Base-by-base conservation (phyloP, 2,888 invertebrate species). In the Taenaris catops region DNA sequence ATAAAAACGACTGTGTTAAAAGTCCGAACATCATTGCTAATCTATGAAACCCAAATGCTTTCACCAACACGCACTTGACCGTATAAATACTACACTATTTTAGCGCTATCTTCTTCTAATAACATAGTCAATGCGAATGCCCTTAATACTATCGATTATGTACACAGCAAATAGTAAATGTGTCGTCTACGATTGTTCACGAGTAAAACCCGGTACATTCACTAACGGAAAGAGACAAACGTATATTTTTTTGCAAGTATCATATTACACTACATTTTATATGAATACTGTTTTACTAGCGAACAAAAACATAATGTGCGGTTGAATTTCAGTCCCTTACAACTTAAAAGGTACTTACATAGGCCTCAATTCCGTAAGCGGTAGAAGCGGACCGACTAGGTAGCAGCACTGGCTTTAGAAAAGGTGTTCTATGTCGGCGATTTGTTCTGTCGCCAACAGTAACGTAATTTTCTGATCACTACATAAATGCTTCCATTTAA, bases 341-440 rank as follows among this genome's bases (percentile, higher is more conserved):
- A 35, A 33, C 28, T 25, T 32, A 32, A 32, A 31, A 25, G 32
- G 37, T 41, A 44, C 44, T 44, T 11, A 44, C 44, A 41, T 32
- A 38, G 34, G 27, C 21, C 25, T 35, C 20, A 21, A 38, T 41
- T 41, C 29, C 33, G 34, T 41, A 34, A 48, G 28, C 41, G 37
- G 27, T 40, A 42, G 36, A 43, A 46, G 41, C 44, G 34, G 39
- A 33, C 38, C 29, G 47, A 53, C 54, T 55, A 46, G 52, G 57
- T 55, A 51, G 56, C 49, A 29, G 46, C 36, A 55, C 56, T 53
- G 54, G 46, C 57, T 62, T 53, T 50, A 46, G 57, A 58, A 57
- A 60, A 51, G 56, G n/a, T n/a, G n/a, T n/a, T n/a, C n/a, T n/a
- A n/a, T n/a, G n/a, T n/a, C n/a, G n/a, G n/a, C n/a, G n/a, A n/a